Base-by-base conservation (phyloP, 2,888 invertebrate species). In the Gandaritis pyraliata region DNA sequence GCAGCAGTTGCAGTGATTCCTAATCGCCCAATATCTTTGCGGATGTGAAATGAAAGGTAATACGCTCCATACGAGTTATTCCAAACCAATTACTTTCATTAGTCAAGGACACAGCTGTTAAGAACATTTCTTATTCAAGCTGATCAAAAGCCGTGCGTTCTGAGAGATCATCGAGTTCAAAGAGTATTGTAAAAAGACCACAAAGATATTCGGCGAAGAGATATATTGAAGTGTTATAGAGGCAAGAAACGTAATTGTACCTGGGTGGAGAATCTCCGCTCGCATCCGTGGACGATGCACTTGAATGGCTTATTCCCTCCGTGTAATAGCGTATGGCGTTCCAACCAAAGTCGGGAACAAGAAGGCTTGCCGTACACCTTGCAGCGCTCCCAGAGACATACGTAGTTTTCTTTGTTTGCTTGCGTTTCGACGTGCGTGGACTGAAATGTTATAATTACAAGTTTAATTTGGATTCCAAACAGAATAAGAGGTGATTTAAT, bases 261-360 rank as follows among this genome's bases (percentile, higher is more conserved):
- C 95, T 97, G 97, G 65, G 96, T 96, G 78, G 96, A 96, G 82
- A 97, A 97, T 77, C 97, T 93, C 76, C 94, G 94, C 74, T 98
- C 97, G 88, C 98, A 99, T 76, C 97, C 96, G 81, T 97, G 98
- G 74, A 99, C 97, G 85, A 98, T 98, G 90, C 98, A 99, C 78
- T 97, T 95, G 93, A 97, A 98, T 23, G 98, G 98, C 84, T 98
- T 98, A 87, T 96, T 97, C 47, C 97, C 97, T 60, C 96, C 96
- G 87, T 98, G 98, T 0, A 96, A 96, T 51, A 98, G 91, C 47
- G 98, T 96, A 88, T 98, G 98, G 49, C 98, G 93, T 84, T 98
- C 98, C 71, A 98, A 91, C 98, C 98, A 99, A 58, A 97, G 95
- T 58, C 97, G 94, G 6, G 98, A 98, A 82, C 98, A 98, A 8